Percentiles rank a stretch among this genome's conserved stretches.
These are phyloP conservation scores for Philereme transversata DNA, from an alignment of 2,888 invertebrate genomes.

Conservation along the genomic window DNA sequence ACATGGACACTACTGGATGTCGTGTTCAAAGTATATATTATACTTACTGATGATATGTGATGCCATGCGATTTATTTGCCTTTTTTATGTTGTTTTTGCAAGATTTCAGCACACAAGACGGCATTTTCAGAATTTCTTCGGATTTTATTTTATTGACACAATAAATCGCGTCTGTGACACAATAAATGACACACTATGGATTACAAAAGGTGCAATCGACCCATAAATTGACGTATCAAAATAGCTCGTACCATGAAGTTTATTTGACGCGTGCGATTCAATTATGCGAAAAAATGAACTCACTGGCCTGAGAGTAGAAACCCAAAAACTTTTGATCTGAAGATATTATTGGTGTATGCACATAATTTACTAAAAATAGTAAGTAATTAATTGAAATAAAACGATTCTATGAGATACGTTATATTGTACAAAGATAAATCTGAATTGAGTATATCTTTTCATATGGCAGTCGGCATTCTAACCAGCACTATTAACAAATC, in stretches of 20 bases:
- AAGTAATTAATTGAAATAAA: no score
- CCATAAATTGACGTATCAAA: slow-evolving; percentile 9
- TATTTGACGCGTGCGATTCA: background rate
- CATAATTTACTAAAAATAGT: no score
- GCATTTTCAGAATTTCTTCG: slow-evolving; percentile 25
- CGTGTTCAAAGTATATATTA: background rate
- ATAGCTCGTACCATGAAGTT: slow-evolving; percentile 22
- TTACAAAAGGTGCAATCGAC: slow-evolving; percentile 14
- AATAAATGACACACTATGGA: slow-evolving; percentile 6
- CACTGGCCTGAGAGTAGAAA: no score
- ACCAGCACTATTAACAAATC: slow-evolving; percentile 69
- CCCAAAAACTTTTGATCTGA: no score
- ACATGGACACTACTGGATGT: background rate
- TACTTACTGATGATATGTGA: slow-evolving; percentile 38
- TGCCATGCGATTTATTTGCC: slow-evolving; percentile 31
- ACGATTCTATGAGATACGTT: no score
- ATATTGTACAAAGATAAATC: no score
- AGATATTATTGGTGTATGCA: no score
- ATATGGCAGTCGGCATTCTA: slow-evolving; percentile 33
- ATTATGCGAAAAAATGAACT: no score
- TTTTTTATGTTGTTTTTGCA: slow-evolving; percentile 39
- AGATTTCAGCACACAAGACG: slow-evolving; percentile 37
- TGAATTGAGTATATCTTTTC: slow-evolving; percentile 11
- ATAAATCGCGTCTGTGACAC: slow-evolving; percentile 10
- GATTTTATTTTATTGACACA: slow-evolving; percentile 17